Percentiles rank a stretch among this genome's conserved stretches.
Evolutionary conservation across 2,113 vertebrate genomes (phyloP).

Genomic region (Turdus rufiventris): DNA sequence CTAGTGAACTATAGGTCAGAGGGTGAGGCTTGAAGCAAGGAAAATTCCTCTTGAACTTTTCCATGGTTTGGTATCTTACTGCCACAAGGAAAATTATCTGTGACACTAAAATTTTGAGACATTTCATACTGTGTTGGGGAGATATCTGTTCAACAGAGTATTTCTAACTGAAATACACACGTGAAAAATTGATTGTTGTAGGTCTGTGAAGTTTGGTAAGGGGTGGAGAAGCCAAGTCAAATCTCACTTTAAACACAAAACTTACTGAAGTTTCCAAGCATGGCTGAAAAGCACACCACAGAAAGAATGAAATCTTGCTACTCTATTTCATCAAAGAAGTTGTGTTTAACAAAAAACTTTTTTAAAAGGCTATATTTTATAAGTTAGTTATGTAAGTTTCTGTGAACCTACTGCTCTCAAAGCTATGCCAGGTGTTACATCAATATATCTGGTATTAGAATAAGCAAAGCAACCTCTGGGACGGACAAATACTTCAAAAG

Average conservation of each 20-base stretch:
- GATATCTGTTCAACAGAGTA: background rate
- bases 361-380: background rate
- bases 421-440: background rate
- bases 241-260: background rate
- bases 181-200: background rate
- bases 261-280: background rate
- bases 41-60: background rate
- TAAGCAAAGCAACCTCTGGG: background rate
- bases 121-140: background rate
- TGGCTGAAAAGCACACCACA: background rate
- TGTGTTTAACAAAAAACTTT: background rate
- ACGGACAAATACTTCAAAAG: background rate
- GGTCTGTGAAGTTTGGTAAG: background rate
- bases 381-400: background rate
- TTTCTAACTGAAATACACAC: background rate
- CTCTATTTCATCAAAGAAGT: background rate
- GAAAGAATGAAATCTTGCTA: background rate
- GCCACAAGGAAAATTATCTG: background rate
- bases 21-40: background rate
- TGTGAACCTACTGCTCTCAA: background rate
- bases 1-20: background rate
- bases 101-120: background rate
- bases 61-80: background rate
- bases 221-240: background rate
- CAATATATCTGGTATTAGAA: background rate